These are phyloP conservation scores for Leistus spinibarbis DNA, from an alignment of 2,888 invertebrate species.

Conservation along the genomic window DNA sequence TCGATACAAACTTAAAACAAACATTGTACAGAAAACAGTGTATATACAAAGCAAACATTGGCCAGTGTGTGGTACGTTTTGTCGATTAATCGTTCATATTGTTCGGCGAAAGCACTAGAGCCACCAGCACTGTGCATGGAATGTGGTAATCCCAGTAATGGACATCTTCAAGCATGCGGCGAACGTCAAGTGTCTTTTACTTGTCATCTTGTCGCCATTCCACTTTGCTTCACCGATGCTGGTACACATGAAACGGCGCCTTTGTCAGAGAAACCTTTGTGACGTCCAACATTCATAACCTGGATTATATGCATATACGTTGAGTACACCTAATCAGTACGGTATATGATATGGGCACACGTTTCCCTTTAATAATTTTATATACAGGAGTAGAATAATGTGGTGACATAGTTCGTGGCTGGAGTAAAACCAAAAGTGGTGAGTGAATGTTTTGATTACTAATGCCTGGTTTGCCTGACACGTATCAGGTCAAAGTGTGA, in stretches of 20 bases:
- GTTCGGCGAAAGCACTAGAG: background rate
- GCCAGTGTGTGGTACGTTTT: background rate
- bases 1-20: too few species aligned
- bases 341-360: too few species aligned
- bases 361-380: too few species aligned
- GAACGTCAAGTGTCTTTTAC: background rate
- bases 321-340: background rate
- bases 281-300: background rate
- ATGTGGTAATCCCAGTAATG: background rate
- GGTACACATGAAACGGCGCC: background rate
- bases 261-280: background rate
- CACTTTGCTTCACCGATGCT: background rate
- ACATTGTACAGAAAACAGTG: too few species aligned
- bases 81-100: background rate
- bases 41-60: background rate
- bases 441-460: too few species aligned
- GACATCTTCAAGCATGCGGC: background rate
- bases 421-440: too few species aligned
- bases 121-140: background rate
- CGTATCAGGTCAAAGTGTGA: too few species aligned
- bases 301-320: too few species aligned
- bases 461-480: too few species aligned
- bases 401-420: too few species aligned
- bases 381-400: too few species aligned
- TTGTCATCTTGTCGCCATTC: background rate